A percentile compares a stretch with the other conserved stretches of the same genome.
Evolutionary conservation across 2,797 vertebrate species (phyloP).

Genomic region (Tiaroga cobitis): DNA sequence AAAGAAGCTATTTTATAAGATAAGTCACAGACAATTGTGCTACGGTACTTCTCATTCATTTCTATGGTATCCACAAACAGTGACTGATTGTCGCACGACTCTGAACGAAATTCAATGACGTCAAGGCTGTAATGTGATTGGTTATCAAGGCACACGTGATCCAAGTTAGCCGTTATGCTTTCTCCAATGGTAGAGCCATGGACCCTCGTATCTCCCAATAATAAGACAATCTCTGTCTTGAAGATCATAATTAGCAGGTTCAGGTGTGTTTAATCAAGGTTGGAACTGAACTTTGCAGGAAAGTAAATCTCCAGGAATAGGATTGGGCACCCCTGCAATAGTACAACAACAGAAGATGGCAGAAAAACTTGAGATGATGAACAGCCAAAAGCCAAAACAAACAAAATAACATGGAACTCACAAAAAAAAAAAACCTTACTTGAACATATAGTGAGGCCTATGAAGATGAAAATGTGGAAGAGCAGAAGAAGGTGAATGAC

Average conservation of each 20-base stretch:
- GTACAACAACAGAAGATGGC: not conserved
- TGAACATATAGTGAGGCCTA: conserved; percentile 23
- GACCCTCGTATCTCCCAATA: not conserved
- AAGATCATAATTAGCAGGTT: not conserved
- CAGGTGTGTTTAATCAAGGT: not conserved
- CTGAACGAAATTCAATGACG: too few relatives aligned
- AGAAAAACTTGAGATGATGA: not conserved
- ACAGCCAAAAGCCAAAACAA: conserved; percentile 10
- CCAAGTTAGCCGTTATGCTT: too few relatives aligned
- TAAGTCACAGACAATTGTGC: too few relatives aligned
- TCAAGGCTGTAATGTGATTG: too few relatives aligned
- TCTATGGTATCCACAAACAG: too few relatives aligned
- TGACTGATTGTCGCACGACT: too few relatives aligned
- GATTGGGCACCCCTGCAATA: not conserved
- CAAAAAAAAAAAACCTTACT: conserved; percentile 10
- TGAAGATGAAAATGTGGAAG: conserved; percentile 9
- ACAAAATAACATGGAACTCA: not conserved
- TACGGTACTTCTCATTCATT: not conserved
- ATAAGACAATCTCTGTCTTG: not conserved
- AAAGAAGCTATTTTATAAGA: too few relatives aligned
- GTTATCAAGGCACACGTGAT: too few relatives aligned
- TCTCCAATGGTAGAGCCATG: too few relatives aligned
- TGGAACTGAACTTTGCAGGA: not conserved
- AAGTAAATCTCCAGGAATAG: not conserved
- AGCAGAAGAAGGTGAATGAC: conserved; percentile 18